Percentiles rank a stretch among this genome's conserved stretches.
phyloP scores from a whole-genome alignment of 2,888 invertebrate species.

The Diaprepes abbreviatus region DNA sequence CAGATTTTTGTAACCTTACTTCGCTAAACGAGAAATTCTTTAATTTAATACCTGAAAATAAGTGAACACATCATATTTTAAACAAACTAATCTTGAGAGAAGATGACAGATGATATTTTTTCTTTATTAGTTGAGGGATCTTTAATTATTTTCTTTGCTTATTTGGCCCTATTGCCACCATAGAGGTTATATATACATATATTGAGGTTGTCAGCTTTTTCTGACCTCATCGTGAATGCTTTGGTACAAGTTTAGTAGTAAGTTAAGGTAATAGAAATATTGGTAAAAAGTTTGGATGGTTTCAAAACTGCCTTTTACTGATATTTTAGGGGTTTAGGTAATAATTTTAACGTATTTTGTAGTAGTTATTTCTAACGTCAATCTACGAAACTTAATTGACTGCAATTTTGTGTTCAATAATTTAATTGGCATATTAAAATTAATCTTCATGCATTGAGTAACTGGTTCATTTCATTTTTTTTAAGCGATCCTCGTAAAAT shows the following conservation, averaged over 20 bases:
- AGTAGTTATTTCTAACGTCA: constrained; percentile 25
- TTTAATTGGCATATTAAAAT: constrained; percentile 52
- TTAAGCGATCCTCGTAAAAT: constrained; percentile 30
- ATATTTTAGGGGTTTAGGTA: constrained; percentile 26
- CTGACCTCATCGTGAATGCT: constrained; percentile 13
- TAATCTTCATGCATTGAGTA: constrained; percentile 25
- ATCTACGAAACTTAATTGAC: constrained; percentile 50
- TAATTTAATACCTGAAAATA: too few relatives aligned
- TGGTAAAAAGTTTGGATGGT: constrained; percentile 3
- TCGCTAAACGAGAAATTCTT: too few relatives aligned
- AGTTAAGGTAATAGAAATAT: constrained; percentile 20
- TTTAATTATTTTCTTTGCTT: constrained; percentile 24
- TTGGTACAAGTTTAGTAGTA: constrained; percentile 48
- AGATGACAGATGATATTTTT: not conserved
- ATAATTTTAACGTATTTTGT: constrained; percentile 39
- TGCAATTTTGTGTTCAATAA: constrained; percentile 58
- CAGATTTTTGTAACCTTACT: too few relatives aligned
- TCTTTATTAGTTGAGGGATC: constrained; percentile 4
- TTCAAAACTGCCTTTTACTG: constrained; percentile 22
- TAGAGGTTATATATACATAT: constrained; percentile 29
- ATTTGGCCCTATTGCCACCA: constrained; percentile 47
- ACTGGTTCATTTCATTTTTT: constrained; percentile 29
- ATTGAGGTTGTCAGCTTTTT: constrained; percentile 30
- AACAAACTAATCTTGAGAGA: too few relatives aligned
- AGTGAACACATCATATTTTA: too few relatives aligned